phyloP scores from a whole-genome alignment of 1,140 invertebrate genomes.

The Caligus rogercresseyi region DNA sequence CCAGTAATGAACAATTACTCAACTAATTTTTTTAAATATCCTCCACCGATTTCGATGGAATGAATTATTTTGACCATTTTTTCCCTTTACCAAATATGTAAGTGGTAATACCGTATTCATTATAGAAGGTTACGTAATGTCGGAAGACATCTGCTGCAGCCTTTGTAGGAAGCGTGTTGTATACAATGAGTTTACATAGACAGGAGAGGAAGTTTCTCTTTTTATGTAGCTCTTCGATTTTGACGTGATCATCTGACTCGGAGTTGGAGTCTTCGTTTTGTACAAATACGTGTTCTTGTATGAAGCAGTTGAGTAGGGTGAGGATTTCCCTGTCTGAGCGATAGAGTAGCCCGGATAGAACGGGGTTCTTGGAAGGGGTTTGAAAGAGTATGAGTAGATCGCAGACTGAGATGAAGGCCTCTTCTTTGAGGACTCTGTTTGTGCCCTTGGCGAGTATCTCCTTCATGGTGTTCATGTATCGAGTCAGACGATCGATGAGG shows the following conservation, averaged over 20 bases:
- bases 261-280: slow-evolving; percentile 58
- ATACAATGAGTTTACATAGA: slow-evolving; percentile 93
- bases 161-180: slow-evolving; percentile 83
- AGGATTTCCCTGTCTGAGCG: slow-evolving; percentile 61
- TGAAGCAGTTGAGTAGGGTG: slow-evolving; percentile 67
- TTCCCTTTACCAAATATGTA: no score
- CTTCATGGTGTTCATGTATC: slow-evolving; percentile 54
- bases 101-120: background rate
- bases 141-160: slow-evolving; percentile 86
- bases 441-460: slow-evolving; percentile 41
- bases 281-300: slow-evolving; percentile 81
- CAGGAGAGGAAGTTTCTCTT: slow-evolving; percentile 83
- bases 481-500: slow-evolving; percentile 45
- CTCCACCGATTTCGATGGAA: no score
- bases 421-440: slow-evolving; percentile 36
- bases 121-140: slow-evolving; percentile 57
- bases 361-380: slow-evolving; percentile 37
- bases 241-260: slow-evolving; percentile 73
- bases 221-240: slow-evolving; percentile 90
- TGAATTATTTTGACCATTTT: no score
- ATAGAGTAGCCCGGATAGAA: slow-evolving; percentile 52
- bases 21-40: no score
- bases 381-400: slow-evolving; percentile 90
- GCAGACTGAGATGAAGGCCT: slow-evolving; percentile 81
- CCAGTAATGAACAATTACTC: no score